Conservation (phyloP, 2,113 vertebrate genomes). For the Tichodroma muraria region DNA sequence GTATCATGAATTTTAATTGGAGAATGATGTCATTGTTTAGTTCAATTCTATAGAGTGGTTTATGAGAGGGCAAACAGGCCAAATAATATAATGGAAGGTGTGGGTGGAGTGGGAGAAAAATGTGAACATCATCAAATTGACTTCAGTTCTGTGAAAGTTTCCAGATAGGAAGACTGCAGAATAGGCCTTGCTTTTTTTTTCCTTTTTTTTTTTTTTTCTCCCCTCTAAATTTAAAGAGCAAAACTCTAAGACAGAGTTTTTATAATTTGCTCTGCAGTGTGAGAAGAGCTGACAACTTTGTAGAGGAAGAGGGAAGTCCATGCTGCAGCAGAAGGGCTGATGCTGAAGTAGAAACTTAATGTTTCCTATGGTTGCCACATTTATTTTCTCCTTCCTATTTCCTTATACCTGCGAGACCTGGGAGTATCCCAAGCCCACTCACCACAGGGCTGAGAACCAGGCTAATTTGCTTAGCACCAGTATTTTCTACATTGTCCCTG, state of each 20-base stretch:
- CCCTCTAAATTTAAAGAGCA: background rate
- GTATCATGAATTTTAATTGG: slow-evolving; percentile 6
- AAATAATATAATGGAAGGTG: slow-evolving; percentile 14
- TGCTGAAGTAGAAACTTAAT: background rate
- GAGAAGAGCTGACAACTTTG: background rate
- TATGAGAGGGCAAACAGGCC: background rate
- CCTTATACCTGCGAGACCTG: background rate
- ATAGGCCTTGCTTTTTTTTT: background rate
- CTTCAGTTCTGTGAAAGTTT: background rate
- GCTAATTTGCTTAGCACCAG: background rate
- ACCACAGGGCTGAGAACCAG: background rate
- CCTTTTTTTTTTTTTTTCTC: no score
- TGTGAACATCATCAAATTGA: background rate
- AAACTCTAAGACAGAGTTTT: background rate
- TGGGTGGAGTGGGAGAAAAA: background rate
- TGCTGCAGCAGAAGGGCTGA: background rate
- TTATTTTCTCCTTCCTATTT: background rate
- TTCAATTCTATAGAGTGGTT: background rate
- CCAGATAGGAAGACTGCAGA: background rate
- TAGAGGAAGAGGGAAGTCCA: background rate
- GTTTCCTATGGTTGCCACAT: background rate
- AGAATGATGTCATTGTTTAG: slow-evolving; percentile 11
- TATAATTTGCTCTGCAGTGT: background rate
- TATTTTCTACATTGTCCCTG: background rate
- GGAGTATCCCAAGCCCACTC: background rate